Evolutionary conservation across 2,797 vertebrate species (phyloP), one percentile per base, ranked within the genome.

Genomic region (Muraenolepis orangiensis): DNA sequence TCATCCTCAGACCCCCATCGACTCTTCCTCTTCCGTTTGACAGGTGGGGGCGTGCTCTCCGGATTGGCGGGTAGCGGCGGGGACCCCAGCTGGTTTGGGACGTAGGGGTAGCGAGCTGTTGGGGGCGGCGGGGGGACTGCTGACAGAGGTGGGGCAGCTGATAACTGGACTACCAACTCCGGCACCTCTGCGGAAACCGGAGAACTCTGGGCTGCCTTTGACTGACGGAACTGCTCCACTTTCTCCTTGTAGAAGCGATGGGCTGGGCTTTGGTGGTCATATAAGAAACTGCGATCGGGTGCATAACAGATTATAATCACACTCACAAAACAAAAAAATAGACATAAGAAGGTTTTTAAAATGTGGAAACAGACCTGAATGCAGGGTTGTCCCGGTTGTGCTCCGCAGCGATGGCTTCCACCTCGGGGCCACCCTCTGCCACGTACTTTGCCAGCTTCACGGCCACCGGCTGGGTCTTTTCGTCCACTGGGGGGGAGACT

Each of bases 401-500:
- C 87, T 96, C 95, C 78, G 95, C 87, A 86, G 96, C 95, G 40
- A 97, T 96, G 84, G 94, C 94, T 93, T 99, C 96, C 86, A 96
- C 94, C 87, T 98, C 96, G 0, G 96, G 96, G 85, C 97, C 97
- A 82, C 96, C 95, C 18, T 98, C 96, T 0, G 95, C 97, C 91
- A 99, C 95, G 89, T 96, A 95, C 90, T 86, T 93, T 86, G 97
- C 97, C 91, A 98, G 93, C 86, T 95, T 96, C 93, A 96, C 95
- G 38, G 94, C 96, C 83, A 96, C 94, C 82, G 93, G 93, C 91
- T 93, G 94, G 80, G 91, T 95, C 89, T 97, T 96, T 82, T 92
- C 90, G 20, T 98, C 97, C 93, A 96, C 98, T 97, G 97, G 95
- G 96, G 96, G 95, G 94, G 95, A 98, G 96, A 98, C 97, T 99